These are phyloP conservation scores for Syrrhaptes paradoxus DNA, from an alignment of 2,113 vertebrate genomes.

Conservation along the genomic window DNA sequence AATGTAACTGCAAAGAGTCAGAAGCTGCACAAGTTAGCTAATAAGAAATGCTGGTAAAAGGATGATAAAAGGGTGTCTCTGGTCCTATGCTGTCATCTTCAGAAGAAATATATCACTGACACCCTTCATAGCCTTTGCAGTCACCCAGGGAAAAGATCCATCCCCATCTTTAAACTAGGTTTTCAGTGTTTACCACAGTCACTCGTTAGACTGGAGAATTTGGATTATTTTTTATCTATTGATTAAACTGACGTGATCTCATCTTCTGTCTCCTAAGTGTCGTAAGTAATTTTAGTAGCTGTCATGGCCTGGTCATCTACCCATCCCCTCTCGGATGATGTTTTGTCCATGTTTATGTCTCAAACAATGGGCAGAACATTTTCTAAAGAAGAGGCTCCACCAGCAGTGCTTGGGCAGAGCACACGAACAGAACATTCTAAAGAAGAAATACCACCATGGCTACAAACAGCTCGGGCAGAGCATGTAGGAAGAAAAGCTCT, in stretches of 20 bases:
- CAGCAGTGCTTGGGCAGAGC: too few relatives aligned
- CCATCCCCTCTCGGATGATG: too few relatives aligned
- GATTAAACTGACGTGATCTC: neutral
- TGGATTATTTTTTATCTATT: neutral
- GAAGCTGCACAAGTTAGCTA: neutral
- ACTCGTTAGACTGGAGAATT: neutral
- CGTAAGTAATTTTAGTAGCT: neutral
- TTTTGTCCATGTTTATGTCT: too few relatives aligned
- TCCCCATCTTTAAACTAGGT: neutral
- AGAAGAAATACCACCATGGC: too few relatives aligned
- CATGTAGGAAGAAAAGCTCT: too few relatives aligned
- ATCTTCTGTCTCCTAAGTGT: neutral
- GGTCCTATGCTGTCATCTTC: neutral
- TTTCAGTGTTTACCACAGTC: neutral
- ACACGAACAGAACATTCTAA: too few relatives aligned
- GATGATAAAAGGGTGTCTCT: neutral
- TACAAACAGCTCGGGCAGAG: too few relatives aligned
- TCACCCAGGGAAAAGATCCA: neutral
- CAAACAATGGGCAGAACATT: too few relatives aligned
- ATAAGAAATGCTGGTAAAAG: neutral
- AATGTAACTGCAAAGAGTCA: neutral
- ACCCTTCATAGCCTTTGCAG: neutral
- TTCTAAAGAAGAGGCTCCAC: too few relatives aligned
- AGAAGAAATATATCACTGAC: neutral
- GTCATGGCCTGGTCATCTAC: too few relatives aligned